Evolutionary conservation across 2,888 invertebrate genomes (phyloP).

Genomic region (Nezara viridula): DNA sequence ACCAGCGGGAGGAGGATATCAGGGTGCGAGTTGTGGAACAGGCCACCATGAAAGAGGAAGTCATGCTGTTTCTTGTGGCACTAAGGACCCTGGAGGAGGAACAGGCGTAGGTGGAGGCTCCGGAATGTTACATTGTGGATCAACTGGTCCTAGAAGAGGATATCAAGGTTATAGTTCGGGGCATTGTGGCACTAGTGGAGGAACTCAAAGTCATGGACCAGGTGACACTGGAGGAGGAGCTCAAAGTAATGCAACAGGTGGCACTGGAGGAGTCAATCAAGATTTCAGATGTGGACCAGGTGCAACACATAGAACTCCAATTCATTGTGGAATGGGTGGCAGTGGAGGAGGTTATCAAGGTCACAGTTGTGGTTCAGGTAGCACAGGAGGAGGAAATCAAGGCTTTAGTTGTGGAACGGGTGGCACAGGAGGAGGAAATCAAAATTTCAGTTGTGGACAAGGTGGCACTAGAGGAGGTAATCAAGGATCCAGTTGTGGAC

Average conservation of each 20-base stretch:
- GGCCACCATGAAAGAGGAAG: not conserved
- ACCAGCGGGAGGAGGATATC: no score
- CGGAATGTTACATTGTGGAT: not conserved
- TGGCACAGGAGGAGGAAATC: not conserved
- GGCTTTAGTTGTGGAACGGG: not conserved
- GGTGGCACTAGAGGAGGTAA: no score
- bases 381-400: not conserved
- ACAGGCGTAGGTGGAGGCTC: not conserved
- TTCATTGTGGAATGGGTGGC: not conserved
- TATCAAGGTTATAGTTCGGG: not conserved
- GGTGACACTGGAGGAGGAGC: not conserved
- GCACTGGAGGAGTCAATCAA: not conserved
- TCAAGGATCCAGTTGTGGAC: no score
- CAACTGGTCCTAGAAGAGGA: not conserved
- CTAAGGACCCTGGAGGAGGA: no score
- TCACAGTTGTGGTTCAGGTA: not conserved
- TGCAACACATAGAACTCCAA: not conserved
- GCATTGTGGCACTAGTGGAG: not conserved
- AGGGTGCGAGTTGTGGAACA: conserved; percentile 14
- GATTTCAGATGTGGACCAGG: not conserved
- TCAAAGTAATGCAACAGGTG: not conserved
- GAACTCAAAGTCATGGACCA: not conserved
- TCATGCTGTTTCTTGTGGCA: not conserved
- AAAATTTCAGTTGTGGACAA: no score
- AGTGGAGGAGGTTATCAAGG: not conserved